These are phyloP conservation scores for Sapajus apella DNA, from an alignment of 2,113 vertebrate species.

Conservation along the genomic window DNA sequence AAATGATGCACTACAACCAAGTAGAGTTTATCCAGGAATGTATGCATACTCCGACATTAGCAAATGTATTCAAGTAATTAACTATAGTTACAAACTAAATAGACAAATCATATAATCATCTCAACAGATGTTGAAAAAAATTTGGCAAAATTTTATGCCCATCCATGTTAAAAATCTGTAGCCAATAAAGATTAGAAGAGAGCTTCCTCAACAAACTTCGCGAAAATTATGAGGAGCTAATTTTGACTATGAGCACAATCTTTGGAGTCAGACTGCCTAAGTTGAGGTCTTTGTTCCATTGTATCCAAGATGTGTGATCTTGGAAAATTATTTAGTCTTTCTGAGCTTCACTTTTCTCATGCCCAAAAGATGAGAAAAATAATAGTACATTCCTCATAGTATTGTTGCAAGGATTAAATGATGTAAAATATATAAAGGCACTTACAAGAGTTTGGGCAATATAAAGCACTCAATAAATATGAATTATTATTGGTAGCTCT, in stretches of 20 bases:
- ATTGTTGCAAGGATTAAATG: background rate
- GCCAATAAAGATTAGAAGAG: background rate
- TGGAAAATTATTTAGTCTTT: conserved; percentile 20
- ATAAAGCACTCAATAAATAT: background rate
- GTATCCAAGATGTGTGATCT: background rate
- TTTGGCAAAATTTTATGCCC: conserved; percentile 18
- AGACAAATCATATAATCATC: background rate
- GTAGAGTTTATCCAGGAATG: background rate
- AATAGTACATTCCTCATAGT: background rate
- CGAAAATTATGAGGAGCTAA: background rate
- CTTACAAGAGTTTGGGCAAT: background rate
- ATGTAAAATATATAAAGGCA: background rate
- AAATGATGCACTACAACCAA: background rate
- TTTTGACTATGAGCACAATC: background rate
- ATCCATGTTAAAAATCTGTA: background rate
- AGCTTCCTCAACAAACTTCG: background rate
- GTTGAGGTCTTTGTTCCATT: conserved; percentile 7
- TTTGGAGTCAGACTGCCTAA: background rate
- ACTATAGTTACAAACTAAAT: background rate
- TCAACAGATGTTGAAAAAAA: conserved; percentile 26
- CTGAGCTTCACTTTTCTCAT: background rate
- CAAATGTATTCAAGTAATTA: conserved; percentile 28
- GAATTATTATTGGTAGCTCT: background rate
- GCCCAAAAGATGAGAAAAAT: conserved; percentile 9
- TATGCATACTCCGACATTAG: background rate